Evolutionary conservation across 2,797 vertebrate species (phyloP).

Genomic region (Bradypodion pumilum): DNA sequence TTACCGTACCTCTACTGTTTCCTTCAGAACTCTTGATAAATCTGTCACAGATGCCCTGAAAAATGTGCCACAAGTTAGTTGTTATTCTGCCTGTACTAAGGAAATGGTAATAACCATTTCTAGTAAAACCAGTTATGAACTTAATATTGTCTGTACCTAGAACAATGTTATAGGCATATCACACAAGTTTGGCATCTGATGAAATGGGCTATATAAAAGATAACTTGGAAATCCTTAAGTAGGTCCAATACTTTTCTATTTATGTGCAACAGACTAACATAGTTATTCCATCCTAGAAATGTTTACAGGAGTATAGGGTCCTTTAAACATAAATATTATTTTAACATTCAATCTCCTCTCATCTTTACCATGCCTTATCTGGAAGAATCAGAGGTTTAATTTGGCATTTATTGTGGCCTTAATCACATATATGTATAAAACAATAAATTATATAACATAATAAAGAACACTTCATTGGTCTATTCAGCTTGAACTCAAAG

Average conservation of each 20-base stretch:
- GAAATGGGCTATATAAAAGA: not conserved
- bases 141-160: no score
- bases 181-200: not conserved
- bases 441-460: no score
- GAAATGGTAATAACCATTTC: not conserved
- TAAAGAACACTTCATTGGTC: not conserved
- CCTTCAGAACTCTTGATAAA: constrained; percentile 60
- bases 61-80: constrained; percentile 47
- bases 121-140: not conserved
- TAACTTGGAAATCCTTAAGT: no score
- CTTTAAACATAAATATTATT: not conserved
- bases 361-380: not conserved
- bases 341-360: not conserved
- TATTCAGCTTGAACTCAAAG: not conserved
- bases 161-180: not conserved
- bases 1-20: constrained; percentile 69
- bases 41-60: constrained; percentile 65
- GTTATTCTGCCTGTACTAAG: not conserved
- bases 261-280: no score
- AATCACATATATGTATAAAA: no score
- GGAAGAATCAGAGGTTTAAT: not conserved
- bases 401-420: not conserved
- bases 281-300: no score
- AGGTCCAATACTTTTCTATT: no score
- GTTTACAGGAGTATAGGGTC: not conserved